Evolutionary conservation across 2,888 invertebrate genomes (phyloP), one percentile per base, ranked within the genome.

Genomic region (Drosophila infuscata): DNA sequence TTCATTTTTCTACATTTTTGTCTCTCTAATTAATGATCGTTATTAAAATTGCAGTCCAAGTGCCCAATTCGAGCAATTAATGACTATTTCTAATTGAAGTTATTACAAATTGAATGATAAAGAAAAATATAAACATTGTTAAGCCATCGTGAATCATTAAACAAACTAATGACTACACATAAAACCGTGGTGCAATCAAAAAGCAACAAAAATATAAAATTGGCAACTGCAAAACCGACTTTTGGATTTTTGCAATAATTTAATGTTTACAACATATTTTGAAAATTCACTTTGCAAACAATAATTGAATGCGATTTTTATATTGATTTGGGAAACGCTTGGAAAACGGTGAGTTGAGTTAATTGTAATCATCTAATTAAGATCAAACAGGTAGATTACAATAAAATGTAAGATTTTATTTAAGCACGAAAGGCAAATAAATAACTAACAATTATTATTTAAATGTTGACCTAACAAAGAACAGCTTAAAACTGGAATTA

Each of bases 201-300:
- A 46, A 60, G 41, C 29, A 20, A 52, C 33, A 62, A 52, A 58
- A 76, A 43, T 46, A 51, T 57, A 53, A 58, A 68, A 69, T 74
- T 67, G 58, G 69, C 67, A 74, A 83, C 73, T 70, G 76, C 66
- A 68, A 64, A 80, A 82, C 59, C 81, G 43, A 74, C 79, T 70
- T 68, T 81, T 64, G 74, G 76, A 86, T 83, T 83, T 83, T 78
- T 76, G 75, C 79, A 80, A 78, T 71, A 83, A 72, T 72, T 76
- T 81, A 53, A 79, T 73, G 74, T 65, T 79, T 70, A 64, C 79
- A 85, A 81, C 76, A 83, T 71, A 79, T 67, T 79, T 81, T 76
- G 63, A 30, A 30, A 36, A 35, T 17, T 11, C 53, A 79, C 70
- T 75, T 69, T 29, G 77, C 65, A 73, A 71, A 75, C 62, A 65